Evolutionary conservation across 1,140 invertebrate species (phyloP), one percentile per base, ranked within the genome.

Genomic region (Philotrypesis tridentata): DNA sequence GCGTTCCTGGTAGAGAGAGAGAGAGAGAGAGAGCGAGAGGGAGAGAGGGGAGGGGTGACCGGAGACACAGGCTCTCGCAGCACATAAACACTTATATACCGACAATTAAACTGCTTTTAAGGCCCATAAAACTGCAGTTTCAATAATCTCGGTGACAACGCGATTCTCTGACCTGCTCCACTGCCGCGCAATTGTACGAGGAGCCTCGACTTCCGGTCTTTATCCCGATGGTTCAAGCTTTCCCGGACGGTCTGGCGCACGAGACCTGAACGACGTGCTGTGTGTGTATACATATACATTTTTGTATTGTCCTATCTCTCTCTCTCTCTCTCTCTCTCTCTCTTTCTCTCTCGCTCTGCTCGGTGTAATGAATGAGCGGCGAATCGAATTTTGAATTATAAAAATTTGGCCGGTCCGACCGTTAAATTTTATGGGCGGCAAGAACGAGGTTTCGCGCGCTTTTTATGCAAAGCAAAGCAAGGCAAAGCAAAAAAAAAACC

Each of bases 31-130:
- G n/a, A n/a, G n/a, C n/a, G n/a, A n/a, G n/a, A n/a, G n/a, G n/a
- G n/a, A n/a, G 40, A 43, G 40, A 55, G 89, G 88, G 89, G 27
- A 4, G 68, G 68, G 33, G 33, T 4, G 12, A 1, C 29, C 7
- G 85, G 87, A 89, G 89, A 87, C 87, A 87, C 63, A 12, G 40
- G 8, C 77, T 78, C 87, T 89, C 89, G 88, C 87, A 87, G 87
- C 89, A 89, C 90, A 91, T 92, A 92, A 92, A 92, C 91, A 92
- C 91, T 92, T 91, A 92, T 92, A 92, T 91, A 92, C 91, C 89
- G 90, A 90, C 91, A 92, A 92, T 92, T 92, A 92, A 92, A 91
- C 90, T 90, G 91, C 89, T 91, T 92, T 92, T 92, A 91, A 92
- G 89, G 88, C 88, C 91, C 90, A 92, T 92, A 92, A 92, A 92